Evolutionary conservation across 2,113 vertebrate species (phyloP).

Genomic region (Sarotherodon lohbergeri): DNA sequence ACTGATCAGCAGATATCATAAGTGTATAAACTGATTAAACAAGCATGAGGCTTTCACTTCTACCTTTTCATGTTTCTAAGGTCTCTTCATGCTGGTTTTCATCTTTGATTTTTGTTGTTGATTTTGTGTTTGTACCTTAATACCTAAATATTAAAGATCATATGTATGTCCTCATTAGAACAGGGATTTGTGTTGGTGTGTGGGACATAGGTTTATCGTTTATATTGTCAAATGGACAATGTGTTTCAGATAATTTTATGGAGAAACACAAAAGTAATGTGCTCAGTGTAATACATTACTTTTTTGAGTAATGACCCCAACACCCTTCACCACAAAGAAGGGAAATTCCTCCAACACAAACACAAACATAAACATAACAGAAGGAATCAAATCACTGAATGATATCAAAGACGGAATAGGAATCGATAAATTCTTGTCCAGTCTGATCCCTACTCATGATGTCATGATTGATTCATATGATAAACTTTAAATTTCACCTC

Average conservation of each 20-base stretch:
- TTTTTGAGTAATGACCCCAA: background rate
- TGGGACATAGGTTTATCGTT: background rate
- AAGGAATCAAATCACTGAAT: background rate
- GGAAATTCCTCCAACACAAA: background rate
- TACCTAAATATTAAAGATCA: background rate
- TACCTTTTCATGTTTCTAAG: background rate
- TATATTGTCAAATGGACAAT: background rate
- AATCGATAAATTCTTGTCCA: background rate
- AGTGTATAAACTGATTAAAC: background rate
- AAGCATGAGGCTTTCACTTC: background rate
- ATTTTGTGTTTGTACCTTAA: background rate
- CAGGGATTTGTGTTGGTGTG: background rate
- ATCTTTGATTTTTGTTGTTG: background rate
- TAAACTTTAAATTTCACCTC: background rate
- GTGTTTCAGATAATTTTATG: background rate
- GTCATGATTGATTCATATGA: background rate
- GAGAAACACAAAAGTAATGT: background rate
- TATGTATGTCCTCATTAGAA: background rate
- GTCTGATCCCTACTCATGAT: background rate
- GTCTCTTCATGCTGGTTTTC: background rate
- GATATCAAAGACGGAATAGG: background rate
- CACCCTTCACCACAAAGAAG: background rate
- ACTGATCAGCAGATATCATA: background rate
- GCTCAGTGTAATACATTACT: background rate
- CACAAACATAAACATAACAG: background rate